These are phyloP conservation scores for Odocoileus hemionus DNA, from an alignment of 2,113 vertebrate genomes.

Conservation along the genomic window DNA sequence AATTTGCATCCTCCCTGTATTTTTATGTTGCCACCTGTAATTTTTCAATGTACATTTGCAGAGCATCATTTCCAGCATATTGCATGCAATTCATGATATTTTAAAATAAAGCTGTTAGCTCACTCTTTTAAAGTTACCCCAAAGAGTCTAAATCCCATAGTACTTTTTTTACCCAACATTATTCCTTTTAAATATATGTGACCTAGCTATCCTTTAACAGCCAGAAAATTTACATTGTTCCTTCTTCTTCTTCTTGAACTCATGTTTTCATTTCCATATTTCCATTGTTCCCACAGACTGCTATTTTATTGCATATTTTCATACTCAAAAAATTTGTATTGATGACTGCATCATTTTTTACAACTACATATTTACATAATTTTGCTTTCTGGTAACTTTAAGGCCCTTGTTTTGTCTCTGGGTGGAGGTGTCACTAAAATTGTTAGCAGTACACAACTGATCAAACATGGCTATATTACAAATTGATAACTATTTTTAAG, in stretches of 20 bases:
- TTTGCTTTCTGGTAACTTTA: not conserved
- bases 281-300: not conserved
- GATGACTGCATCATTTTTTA: not conserved
- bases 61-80: not conserved
- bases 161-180: not conserved
- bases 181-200: slow-evolving; percentile 19
- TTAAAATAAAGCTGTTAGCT: slow-evolving; percentile 7
- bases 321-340: not conserved
- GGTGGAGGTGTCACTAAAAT: not conserved
- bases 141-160: not conserved
- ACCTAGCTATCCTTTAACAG: not conserved
- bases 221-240: slow-evolving; percentile 2
- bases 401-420: not conserved
- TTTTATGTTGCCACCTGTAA: not conserved
- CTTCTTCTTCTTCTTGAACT: slow-evolving; percentile 1
- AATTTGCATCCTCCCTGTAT: not conserved
- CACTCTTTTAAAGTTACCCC: not conserved
- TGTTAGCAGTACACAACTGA: not conserved
- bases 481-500: not conserved
- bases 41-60: slow-evolving; percentile 8
- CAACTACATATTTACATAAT: not conserved
- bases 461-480: not conserved
- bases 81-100: not conserved
- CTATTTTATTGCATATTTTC: not conserved
- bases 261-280: not conserved